Conservation (phyloP, 2,797 vertebrate species). For the Lepus townsendii region DNA sequence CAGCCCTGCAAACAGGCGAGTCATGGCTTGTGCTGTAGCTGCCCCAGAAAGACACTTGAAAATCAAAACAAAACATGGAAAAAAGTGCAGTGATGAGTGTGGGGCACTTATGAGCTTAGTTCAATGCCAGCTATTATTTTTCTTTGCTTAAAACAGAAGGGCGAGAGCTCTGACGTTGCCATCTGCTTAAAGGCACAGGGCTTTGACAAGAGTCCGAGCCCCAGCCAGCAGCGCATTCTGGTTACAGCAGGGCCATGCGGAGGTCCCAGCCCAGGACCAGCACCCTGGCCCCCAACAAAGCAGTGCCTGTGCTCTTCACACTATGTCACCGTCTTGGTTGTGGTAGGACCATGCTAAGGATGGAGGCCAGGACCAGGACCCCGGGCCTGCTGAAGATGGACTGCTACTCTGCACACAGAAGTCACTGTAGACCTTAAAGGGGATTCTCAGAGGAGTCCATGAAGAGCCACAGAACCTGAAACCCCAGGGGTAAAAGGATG, state of each 20-base stretch:
- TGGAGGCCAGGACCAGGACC: not conserved
- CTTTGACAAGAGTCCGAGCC: not conserved
- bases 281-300: not conserved
- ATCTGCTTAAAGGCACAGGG: not conserved
- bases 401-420: not conserved
- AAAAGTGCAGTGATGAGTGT: constrained; percentile 23
- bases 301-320: too few relatives aligned
- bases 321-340: not conserved
- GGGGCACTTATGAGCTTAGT: constrained; percentile 38
- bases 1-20: constrained; percentile 76
- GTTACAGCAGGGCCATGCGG: not conserved
- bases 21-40: constrained; percentile 79
- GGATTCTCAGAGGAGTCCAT: not conserved
- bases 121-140: constrained; percentile 59
- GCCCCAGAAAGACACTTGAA: not conserved
- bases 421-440: not conserved
- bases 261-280: not conserved
- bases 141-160: not conserved
- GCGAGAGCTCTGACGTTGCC: not conserved
- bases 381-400: not conserved
- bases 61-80: not conserved
- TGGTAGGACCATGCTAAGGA: not conserved
- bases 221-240: not conserved
- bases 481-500: not conserved
- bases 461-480: not conserved